These are phyloP conservation scores for Entomobrya multifasciata DNA, from an alignment of 2,888 invertebrate species.

Conservation along the genomic window DNA sequence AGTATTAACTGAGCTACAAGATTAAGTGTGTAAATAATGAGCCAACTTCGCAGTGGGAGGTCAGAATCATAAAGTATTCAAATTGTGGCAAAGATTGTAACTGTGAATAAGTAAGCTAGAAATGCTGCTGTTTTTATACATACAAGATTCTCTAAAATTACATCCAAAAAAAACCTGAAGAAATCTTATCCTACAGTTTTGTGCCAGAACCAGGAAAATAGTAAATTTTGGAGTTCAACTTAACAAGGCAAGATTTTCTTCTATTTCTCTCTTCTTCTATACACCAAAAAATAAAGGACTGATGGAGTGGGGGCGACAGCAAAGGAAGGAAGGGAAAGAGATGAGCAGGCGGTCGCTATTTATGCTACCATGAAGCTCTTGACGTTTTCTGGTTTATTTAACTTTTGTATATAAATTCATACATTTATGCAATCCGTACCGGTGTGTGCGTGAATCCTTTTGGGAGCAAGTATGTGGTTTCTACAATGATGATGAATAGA, in stretches of 20 bases:
- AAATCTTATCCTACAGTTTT: no score
- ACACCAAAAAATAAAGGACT: neutral
- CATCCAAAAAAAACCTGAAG: no score
- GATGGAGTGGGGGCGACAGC: neutral
- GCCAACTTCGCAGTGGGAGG: constrained; percentile 51
- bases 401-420: no score
- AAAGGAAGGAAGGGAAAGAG: no score
- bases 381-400: neutral
- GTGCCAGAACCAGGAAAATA: no score
- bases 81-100: neutral
- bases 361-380: no score
- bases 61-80: constrained; percentile 56
- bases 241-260: no score
- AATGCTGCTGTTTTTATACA: no score
- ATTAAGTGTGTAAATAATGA: constrained; percentile 62
- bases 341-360: neutral
- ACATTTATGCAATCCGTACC: constrained; percentile 20
- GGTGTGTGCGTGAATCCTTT: neutral
- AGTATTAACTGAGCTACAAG: constrained; percentile 4
- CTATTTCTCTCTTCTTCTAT: no score
- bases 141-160: no score
- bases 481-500: constrained; percentile 21
- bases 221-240: no score
- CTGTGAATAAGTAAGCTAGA: no score
- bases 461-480: neutral